Evolutionary conservation across 2,113 vertebrate genomes (phyloP), one percentile per base, ranked within the genome.

Genomic region (Poicephalus gulielmi): DNA sequence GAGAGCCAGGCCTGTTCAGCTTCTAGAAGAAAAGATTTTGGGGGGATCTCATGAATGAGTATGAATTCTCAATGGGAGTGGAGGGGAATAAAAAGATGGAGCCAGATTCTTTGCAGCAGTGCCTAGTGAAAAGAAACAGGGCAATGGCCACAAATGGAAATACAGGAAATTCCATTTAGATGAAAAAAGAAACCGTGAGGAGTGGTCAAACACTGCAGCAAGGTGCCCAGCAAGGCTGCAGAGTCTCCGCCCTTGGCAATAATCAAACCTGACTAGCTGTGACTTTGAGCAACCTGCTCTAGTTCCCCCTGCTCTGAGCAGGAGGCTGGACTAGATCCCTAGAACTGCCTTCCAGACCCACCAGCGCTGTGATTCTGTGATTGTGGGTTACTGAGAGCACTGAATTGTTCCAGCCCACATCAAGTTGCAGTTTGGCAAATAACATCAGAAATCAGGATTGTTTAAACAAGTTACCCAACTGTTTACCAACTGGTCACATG

Each of bases 381-480:
- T 3, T 73, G 63, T 0, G 2, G 18, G 53, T 90, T 80, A 66
- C 49, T 31, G 57, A 86, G 64, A 81, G 24, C 31, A 73, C 3
- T 31, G 55, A 83, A 77, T 69, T 88, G 46, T 49, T 88, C 30
- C 74, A 91, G 55, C 55, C 33, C 39, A 28, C 62, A 84, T 35
- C 14, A 71, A 78, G 30, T 18, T 90, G 68, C 64, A 86, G 60
- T 64, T 92, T 55, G 71, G 81, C 77, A 97, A 95, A 88, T 59
- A 94, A 83, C 2, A 91, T 70, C 71, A 77, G 59, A 83, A 96
- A 43, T 77, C 46, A 81, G 64, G 23, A 85, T 49, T 94, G 83
- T 96, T 97, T 95, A 81, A 92, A 94, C 64, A 88, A 88, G 49
- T 57, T 63, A 83, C n/a, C 17, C 83, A 88, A 39, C 15, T 81